Evolutionary conservation across 2,797 vertebrate genomes (phyloP), one percentile per base, ranked within the genome.

Genomic region (Ptychadena robeensis): DNA sequence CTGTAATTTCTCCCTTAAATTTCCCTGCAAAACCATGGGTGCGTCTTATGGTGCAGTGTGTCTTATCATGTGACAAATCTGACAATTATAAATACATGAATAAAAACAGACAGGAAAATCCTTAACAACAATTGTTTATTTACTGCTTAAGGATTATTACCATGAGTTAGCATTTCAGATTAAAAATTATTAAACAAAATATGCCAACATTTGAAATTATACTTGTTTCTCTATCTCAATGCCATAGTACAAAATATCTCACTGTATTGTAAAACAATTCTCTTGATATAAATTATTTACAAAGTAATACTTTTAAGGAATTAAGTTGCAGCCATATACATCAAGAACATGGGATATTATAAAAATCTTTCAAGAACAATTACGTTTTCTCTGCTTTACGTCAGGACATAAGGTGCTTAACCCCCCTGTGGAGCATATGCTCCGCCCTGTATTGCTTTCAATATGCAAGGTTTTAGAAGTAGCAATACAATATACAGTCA

Each of bases 121-220:
- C 15, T 85, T 91, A 53, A 92, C 90, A 93, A 92, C 90, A 91
- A 87, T 87, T 93, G 11, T 79, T 94, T 93, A 92, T 93, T 94
- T 90, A 87, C 87, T 86, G 86, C 83, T 89, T 87, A 86, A 83
- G 84, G 85, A 87, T 87, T 81, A 87, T 85, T 34, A 66, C 73
- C 85, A 82, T 59, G 34, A 75, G 68, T 87, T 74, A 79, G 88
- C 74, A 87, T 87, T 89, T 90, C 87, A 87, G 85, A 89, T 82
- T 89, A 90, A 73, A 87, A 89, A 86, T 86, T 89, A 91, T 80
- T 79, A 82, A 88, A 91, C 88, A 92, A 87, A n/a, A 91, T 89
- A 89, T 88, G 86, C 87, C 88, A 90, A 91, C 88, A 92, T 89
- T 91, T 87, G 89, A 89, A 86, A 91, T 89, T 87, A 90, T 88